Evolutionary conservation across 2,113 vertebrate species (phyloP), one percentile per base, ranked within the genome.

Genomic region (Pachyramphus minor): DNA sequence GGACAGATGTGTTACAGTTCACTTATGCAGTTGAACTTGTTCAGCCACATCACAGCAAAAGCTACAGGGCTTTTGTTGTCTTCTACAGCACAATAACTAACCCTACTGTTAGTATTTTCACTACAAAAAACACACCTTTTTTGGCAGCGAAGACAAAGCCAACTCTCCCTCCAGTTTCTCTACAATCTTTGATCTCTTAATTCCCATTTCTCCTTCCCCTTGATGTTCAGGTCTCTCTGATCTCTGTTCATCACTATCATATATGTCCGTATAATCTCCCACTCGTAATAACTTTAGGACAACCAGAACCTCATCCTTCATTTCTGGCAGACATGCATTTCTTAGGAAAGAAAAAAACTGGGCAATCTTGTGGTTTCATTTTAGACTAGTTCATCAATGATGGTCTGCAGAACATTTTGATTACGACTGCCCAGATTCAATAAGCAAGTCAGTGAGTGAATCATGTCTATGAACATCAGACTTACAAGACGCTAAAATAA

Each of bases 61-160:
- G 25, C 74, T 55, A 66, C 52, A 68, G 87, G 59, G 60, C 24
- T 81, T 96, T 78, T 87, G n/a, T 64, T 52, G 23, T 41, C 59
- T 83, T 90, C 72, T 75, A 39, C 62, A 52, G 71, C 49, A 84
- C 84, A 91, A 82, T 33, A 93, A 62, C 75, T 79, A 44, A 80
- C 4, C 4, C 71, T 58, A 45, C 50, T 80, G 47, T 35, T 79
- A 55, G 9, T 7, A 78, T 85, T 94, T 95, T 80, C 56, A 67
- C 67, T 82, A 72, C 22, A 76, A 84, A 95, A 76, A 50, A 2
- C 24, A 74, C 76, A 72, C 60, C n/a, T 78, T 77, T 94, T 96
- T 95, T 93, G 81, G 77, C 96, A 96, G 71, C 17, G 39, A 91
- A 95, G 93, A 96, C 92, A 91, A 96, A 93, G 78, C 44, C 90